Conservation (phyloP, 35 echinoderm and acorn worm species). For the Heliocidaris tuberculata region DNA sequence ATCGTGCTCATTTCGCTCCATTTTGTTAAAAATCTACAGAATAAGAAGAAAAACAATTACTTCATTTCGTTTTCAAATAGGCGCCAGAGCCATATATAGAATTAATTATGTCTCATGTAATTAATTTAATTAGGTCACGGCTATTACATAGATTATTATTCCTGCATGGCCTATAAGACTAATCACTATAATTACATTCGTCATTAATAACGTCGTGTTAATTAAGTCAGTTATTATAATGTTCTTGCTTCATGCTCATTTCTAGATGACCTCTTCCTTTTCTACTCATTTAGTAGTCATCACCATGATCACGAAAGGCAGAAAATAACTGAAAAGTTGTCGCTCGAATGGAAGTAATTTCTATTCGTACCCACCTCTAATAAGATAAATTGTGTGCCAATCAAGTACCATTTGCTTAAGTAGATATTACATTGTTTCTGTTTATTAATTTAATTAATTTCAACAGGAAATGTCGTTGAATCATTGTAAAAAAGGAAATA, state of each 20-base stretch:
- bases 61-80: no score
- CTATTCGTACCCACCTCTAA: neutral
- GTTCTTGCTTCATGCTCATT: neutral
- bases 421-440: no score
- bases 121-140: neutral
- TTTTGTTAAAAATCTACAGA: no score
- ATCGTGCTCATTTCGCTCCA: no score
- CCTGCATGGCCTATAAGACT: neutral
- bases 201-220: no score
- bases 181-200: neutral
- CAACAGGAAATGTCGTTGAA: no score
- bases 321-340: neutral
- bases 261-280: neutral
- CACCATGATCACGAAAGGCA: neutral
- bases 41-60: no score
- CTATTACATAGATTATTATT: neutral
- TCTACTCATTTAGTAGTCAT: neutral
- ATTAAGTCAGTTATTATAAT: neutral
- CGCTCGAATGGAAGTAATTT: neutral
- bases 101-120: neutral
- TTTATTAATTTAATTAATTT: no score
- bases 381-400: no score
- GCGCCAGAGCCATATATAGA: no score
- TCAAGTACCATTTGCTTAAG: no score
- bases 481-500: no score